phyloP scores from a whole-genome alignment of 2,888 invertebrate genomes.

The Phoenoteleia sp. region DNA sequence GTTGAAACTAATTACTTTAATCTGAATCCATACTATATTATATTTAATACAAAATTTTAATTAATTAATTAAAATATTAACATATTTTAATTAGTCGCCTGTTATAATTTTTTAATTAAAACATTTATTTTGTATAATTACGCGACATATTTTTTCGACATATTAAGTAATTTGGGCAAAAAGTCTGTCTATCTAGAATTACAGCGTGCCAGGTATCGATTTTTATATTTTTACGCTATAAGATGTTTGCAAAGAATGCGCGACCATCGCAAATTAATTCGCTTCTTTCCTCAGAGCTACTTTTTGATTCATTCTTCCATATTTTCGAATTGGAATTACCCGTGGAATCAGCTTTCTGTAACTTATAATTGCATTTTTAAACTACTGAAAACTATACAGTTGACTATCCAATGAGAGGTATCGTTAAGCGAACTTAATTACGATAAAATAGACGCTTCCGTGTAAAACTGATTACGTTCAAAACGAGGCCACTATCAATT shows the following conservation, averaged over 20 bases:
- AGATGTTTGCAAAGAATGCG: slow-evolving; percentile 8
- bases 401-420: background rate
- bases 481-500: background rate
- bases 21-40: no score
- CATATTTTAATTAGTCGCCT: no score
- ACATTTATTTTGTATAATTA: no score
- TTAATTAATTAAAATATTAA: no score
- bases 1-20: no score
- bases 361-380: slow-evolving; percentile 53
- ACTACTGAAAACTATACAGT: background rate
- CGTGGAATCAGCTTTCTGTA: slow-evolving; percentile 6
- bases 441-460: background rate
- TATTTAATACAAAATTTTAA: no score
- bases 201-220: slow-evolving; percentile 11
- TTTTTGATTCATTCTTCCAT: slow-evolving; percentile 45
- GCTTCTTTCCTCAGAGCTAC: slow-evolving; percentile 15
- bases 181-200: no score
- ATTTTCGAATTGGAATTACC: slow-evolving; percentile 29
- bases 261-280: slow-evolving; percentile 6
- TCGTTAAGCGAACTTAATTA: slow-evolving; percentile 18
- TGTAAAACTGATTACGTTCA: background rate
- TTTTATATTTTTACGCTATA: no score
- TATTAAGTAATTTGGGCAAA: no score
- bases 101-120: no score
- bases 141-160: no score